Percentiles rank a stretch among this genome's conserved stretches.
These are phyloP conservation scores for Drosophila lacertosa DNA, from an alignment of 1,140 invertebrate genomes.

Conservation along the genomic window DNA sequence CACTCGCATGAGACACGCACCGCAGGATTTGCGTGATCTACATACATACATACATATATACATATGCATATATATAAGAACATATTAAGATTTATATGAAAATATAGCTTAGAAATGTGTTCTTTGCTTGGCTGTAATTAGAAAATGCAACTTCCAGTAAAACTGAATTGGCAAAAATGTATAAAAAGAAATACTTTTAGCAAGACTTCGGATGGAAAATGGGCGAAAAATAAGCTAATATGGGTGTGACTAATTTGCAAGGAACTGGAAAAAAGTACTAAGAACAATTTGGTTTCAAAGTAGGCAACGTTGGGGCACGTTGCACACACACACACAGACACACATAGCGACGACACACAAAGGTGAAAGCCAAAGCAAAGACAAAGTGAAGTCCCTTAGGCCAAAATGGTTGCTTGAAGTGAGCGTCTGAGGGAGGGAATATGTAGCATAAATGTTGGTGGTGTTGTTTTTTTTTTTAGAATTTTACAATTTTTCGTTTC, in stretches of 20 bases:
- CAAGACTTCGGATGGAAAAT: too few relatives aligned
- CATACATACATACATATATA: background rate
- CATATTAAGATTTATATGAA: background rate
- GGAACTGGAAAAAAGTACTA: background rate
- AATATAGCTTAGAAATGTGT: background rate
- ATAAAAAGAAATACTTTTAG: conserved; percentile 3
- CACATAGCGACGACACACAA: conserved; percentile 4
- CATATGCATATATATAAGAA: background rate
- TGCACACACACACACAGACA: conserved; percentile 10
- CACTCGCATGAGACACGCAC: conserved; percentile 35
- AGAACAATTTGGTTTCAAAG: conserved; percentile 52
- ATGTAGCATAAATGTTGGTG: background rate
- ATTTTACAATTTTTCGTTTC: background rate
- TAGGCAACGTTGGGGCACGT: conserved; percentile 27
- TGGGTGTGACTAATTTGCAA: conserved; percentile 21
- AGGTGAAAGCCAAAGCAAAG: conserved; percentile 22
- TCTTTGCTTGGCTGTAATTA: background rate
- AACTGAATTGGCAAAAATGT: background rate
- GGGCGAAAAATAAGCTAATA: background rate
- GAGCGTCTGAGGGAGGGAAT: background rate
- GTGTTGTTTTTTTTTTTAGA: background rate
- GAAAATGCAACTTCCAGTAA: conserved; percentile 1
- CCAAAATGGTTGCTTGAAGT: background rate
- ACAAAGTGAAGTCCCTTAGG: conserved; percentile 36
- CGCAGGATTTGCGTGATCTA: conserved; percentile 31